phyloP scores from a whole-genome alignment of 2,888 invertebrate genomes.

The Tachystola acroxantha region DNA sequence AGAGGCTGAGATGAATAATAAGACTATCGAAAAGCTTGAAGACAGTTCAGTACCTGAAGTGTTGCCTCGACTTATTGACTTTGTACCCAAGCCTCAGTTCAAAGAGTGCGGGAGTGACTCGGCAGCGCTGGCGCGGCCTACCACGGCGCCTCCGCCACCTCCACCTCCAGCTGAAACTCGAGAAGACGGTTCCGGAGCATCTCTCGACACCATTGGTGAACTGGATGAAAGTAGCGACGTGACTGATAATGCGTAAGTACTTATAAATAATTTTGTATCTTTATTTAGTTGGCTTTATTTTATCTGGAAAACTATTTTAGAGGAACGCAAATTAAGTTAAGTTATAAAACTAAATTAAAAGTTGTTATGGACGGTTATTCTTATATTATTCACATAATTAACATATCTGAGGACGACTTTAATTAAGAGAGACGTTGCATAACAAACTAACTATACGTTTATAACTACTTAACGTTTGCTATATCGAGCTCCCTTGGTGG shows the following conservation, averaged over 20 bases:
- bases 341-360: no score
- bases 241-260: slow-evolving; percentile 63
- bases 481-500: no score
- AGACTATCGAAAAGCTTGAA: slow-evolving; percentile 54
- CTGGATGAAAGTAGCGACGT: slow-evolving; percentile 79
- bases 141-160: slow-evolving; percentile 47
- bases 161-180: slow-evolving; percentile 62
- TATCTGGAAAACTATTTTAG: no score
- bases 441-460: background rate
- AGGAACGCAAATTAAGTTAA: no score
- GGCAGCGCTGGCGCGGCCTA: slow-evolving; percentile 45
- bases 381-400: background rate
- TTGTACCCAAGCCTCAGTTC: slow-evolving; percentile 81
- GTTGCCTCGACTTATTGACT: slow-evolving; percentile 84
- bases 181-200: slow-evolving; percentile 78
- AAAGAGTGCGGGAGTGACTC: slow-evolving; percentile 49
- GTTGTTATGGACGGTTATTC: background rate
- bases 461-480: no score
- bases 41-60: slow-evolving; percentile 59
- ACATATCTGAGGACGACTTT: background rate
- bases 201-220: slow-evolving; percentile 84
- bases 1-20: slow-evolving; percentile 69
- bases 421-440: background rate
- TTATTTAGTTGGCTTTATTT: background rate
- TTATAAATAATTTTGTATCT: background rate